Conservation (phyloP, 2,888 invertebrate genomes). For the Lissonota sp. region DNA sequence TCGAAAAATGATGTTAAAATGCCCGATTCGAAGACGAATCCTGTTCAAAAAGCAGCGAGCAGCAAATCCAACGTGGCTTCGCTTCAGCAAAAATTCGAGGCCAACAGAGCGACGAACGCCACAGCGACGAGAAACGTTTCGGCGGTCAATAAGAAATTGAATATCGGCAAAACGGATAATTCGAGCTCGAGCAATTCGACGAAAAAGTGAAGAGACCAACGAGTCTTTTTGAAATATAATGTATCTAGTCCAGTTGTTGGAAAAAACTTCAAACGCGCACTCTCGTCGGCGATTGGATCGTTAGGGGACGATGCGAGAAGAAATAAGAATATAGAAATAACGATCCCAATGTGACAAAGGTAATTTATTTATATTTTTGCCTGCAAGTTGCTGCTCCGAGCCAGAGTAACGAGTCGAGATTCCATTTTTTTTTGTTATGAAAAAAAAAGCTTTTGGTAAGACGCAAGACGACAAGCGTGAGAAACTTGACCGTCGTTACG, state of each 20-base stretch:
- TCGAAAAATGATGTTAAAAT: constrained; percentile 45
- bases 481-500: constrained; percentile 26
- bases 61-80: constrained; percentile 90
- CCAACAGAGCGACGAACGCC: constrained; percentile 76
- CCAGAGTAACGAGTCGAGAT: constrained; percentile 20
- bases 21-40: constrained; percentile 65
- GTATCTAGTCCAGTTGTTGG: constrained; percentile 57
- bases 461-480: constrained; percentile 20
- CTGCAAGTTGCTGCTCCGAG: constrained; percentile 40
- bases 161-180: constrained; percentile 68
- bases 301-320: constrained; percentile 32
- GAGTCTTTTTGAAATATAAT: constrained; percentile 26
- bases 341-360: constrained; percentile 39
- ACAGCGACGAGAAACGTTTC: constrained; percentile 66
- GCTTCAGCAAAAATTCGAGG: constrained; percentile 92
- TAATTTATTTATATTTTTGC: constrained; percentile 34
- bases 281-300: constrained; percentile 11
- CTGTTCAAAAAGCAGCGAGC: constrained; percentile 82
- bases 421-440: not conserved
- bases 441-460: constrained; percentile 25
- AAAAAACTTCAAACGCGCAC: constrained; percentile 32
- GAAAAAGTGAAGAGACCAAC: constrained; percentile 69
- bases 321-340: constrained; percentile 1
- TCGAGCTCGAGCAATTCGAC: constrained; percentile 42
- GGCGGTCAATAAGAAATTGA: constrained; percentile 68